Evolutionary conservation across 2,888 invertebrate species (phyloP).

Genomic region (Erannis defoliaria): DNA sequence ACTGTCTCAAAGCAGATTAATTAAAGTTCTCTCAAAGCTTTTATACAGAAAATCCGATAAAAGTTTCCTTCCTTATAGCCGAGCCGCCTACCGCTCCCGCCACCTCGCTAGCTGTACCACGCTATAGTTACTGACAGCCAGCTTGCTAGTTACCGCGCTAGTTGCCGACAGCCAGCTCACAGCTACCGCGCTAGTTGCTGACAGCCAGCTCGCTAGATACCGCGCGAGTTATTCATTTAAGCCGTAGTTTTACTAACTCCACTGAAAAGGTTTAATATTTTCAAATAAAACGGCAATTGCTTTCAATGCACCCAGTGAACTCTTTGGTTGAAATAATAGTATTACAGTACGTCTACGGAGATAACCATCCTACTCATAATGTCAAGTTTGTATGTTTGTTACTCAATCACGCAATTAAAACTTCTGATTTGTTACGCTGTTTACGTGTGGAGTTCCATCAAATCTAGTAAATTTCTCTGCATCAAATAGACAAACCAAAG

Average conservation of each 20-base stretch:
- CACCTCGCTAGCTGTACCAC: too few relatives aligned
- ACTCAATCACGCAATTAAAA: too few relatives aligned
- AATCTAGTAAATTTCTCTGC: too few relatives aligned
- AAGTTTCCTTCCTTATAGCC: background rate
- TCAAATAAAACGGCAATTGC: slow-evolving; percentile 1
- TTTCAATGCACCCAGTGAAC: background rate
- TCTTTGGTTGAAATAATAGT: background rate
- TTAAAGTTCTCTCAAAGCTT: slow-evolving; percentile 16
- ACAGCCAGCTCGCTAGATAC: background rate
- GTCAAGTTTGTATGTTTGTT: too few relatives aligned
- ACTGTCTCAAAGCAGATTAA: slow-evolving; percentile 20
- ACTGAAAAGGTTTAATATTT: slow-evolving; percentile 2
- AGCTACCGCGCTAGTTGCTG: too few relatives aligned
- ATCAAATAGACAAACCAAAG: too few relatives aligned
- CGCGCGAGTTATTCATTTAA: slow-evolving; percentile 12
- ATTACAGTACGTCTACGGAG: too few relatives aligned
- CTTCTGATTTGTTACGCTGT: too few relatives aligned
- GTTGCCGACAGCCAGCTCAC: background rate
- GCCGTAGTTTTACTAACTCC: background rate
- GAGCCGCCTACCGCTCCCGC: background rate
- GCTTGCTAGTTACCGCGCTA: background rate
- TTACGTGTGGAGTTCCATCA: too few relatives aligned
- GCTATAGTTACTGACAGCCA: too few relatives aligned
- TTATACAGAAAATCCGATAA: slow-evolving; percentile 10
- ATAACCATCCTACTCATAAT: too few relatives aligned